phyloP scores from a whole-genome alignment of 2,113 vertebrate genomes.

The Capreolus pygargus region DNA sequence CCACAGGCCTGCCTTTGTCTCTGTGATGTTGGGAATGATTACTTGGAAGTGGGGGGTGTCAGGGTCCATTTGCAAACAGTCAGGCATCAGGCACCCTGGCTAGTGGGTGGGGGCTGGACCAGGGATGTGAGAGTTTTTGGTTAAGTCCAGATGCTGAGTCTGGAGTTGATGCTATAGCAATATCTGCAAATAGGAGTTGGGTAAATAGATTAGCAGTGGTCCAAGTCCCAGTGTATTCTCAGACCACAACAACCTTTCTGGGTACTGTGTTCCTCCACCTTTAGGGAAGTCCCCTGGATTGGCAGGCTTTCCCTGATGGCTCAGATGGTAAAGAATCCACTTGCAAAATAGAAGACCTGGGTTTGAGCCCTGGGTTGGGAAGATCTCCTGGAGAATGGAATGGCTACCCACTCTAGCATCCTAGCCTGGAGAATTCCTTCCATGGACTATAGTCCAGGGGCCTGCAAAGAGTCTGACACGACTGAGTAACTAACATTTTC shows the following conservation, averaged over 20 bases:
- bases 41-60: not conserved
- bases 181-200: not conserved
- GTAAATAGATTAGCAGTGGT: not conserved
- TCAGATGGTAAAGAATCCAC: not conserved
- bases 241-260: not conserved
- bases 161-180: not conserved
- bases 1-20: not conserved
- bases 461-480: accelerated
- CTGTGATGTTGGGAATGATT: not conserved
- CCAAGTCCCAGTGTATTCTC: not conserved
- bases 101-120: not conserved
- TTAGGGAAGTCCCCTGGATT: not conserved
- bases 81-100: not conserved
- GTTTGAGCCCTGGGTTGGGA: not conserved
- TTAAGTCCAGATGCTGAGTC: not conserved
- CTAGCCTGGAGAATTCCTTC: not conserved
- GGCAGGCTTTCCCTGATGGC: not conserved
- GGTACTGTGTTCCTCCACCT: not conserved
- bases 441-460: not conserved
- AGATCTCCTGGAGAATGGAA: not conserved
- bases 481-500: not conserved
- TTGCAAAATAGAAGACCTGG: not conserved
- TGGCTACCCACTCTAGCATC: not conserved
- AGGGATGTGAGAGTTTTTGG: not conserved
- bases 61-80: not conserved